Conservation (phyloP, 2,113 vertebrate genomes). For the Azemiops feae region DNA sequence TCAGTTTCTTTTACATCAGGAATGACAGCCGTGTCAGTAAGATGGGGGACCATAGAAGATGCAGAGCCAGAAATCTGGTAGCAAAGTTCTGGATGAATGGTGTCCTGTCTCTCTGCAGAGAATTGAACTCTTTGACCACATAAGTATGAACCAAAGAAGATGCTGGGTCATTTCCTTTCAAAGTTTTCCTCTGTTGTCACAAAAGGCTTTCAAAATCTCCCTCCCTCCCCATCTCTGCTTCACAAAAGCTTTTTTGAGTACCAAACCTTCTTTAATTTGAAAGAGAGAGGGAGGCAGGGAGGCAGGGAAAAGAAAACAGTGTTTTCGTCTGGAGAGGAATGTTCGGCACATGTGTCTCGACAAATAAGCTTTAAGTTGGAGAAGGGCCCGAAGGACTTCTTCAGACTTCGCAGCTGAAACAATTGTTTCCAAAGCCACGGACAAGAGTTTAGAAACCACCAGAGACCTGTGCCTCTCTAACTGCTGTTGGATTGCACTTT, state of each 20-base stretch:
- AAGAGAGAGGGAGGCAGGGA: neutral
- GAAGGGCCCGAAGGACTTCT: neutral
- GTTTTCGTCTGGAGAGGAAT: neutral
- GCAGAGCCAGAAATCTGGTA: slow-evolving; percentile 61
- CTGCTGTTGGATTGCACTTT: neutral
- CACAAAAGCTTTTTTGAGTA: slow-evolving; percentile 30
- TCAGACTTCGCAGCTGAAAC: neutral
- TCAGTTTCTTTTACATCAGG: slow-evolving; percentile 56
- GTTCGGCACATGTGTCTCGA: slow-evolving; percentile 25
- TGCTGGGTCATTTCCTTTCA: slow-evolving; percentile 74
- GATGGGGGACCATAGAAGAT: slow-evolving; percentile 69
- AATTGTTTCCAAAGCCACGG: no score
- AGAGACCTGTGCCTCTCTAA: neutral
- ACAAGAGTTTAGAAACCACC: neutral
- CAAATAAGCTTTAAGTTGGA: slow-evolving; percentile 41
- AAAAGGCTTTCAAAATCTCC: slow-evolving; percentile 44
- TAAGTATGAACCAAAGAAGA: slow-evolving; percentile 79
- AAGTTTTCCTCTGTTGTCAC: slow-evolving; percentile 53
- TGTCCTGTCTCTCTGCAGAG: slow-evolving; percentile 65
- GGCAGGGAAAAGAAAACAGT: slow-evolving; percentile 15
- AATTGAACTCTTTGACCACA: slow-evolving; percentile 79
- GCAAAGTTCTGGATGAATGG: slow-evolving; percentile 76
- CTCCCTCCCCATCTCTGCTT: neutral
- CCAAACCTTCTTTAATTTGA: slow-evolving; percentile 9
- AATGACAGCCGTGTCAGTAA: slow-evolving; percentile 66